These are phyloP conservation scores for Micoletzkya japonica DNA, from an alignment of 2,888 invertebrate species.

Conservation along the genomic window DNA sequence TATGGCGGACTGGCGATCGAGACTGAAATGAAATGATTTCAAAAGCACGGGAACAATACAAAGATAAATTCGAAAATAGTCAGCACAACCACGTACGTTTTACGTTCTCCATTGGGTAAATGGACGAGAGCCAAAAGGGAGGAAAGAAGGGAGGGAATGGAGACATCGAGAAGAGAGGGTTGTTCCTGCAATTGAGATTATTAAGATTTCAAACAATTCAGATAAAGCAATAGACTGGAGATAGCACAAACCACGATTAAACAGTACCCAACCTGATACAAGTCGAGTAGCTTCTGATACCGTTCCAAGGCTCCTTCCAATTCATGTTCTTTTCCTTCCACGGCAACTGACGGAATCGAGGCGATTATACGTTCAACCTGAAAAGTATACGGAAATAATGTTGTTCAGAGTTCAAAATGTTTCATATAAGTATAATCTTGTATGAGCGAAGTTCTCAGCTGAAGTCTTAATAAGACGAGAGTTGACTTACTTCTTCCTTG, in stretches of 20 bases:
- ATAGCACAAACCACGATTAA: not conserved
- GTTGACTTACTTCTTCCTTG: conserved; percentile 19
- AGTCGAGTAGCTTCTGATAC: conserved; percentile 41
- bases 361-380: conserved; percentile 16
- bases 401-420: too few species aligned
- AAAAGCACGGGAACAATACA: too few species aligned
- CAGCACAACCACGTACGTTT: not conserved
- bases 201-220: not conserved
- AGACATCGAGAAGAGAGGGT: conserved; percentile 52
- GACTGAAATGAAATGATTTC: conserved; percentile 5
- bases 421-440: not conserved
- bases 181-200: conserved; percentile 34
- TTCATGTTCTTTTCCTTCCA: conserved; percentile 1
- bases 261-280: conserved; percentile 38
- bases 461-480: not conserved
- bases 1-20: conserved; percentile 30
- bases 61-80: too few species aligned
- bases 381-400: not conserved
- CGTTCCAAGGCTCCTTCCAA: conserved; percentile 28
- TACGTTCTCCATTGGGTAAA: conserved; percentile 27
- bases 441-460: not conserved
- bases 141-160: conserved; percentile 45
- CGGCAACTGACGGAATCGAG: not conserved
- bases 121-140: conserved; percentile 38
- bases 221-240: not conserved